Base-by-base conservation (phyloP, 2,113 vertebrate species). In the Gasterosteus aculeatus region DNA sequence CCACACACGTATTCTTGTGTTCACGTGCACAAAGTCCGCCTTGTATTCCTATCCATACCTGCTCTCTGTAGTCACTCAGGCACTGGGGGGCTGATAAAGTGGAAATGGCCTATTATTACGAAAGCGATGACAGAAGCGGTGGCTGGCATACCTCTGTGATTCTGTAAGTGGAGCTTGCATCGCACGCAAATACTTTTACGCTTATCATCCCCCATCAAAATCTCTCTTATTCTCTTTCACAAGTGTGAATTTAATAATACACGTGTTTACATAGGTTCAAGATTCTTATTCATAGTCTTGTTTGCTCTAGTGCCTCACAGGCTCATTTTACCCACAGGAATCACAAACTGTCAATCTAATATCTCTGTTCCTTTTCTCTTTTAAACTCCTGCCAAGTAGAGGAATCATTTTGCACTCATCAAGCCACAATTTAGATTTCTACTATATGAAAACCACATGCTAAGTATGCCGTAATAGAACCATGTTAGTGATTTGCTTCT, bases 91-190 rank as follows among this genome's bases (percentile, higher is more conserved):
- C 83, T 85, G 83, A 88, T 91, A 58, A 81, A 86, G 82, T 76
- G 83, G 90, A 90, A 86, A 80, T 75, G 46, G 41, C 46, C 80
- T 91, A 65, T 93, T 88, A 93, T 93, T 92, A 93, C 54, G 15
- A 77, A 81, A 78, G 83, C 11, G 87, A 92, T 91, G 87, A 92
- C 85, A 89, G 82, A 73, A 66, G 44, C 66, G 19, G 41, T 77
- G 81, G 42, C 88, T 68, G 80, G 44, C 85, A 89, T 89, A 84
- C 81, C 70, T 80, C 57, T 79, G 62, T 46, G 51, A 66, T 64
- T 81, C 57, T 35, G 84, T 88, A 76, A 84, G 46, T 41, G 39
- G 53, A 75, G n/a, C 59, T 33, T 61, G 7, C 67, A 60, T 56
- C 42, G 19, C 54, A 60, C 7, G 2, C 29, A 39, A 49, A 41